Evolutionary conservation across 1,140 invertebrate genomes (phyloP).

Genomic region (Brachionus rubens): DNA sequence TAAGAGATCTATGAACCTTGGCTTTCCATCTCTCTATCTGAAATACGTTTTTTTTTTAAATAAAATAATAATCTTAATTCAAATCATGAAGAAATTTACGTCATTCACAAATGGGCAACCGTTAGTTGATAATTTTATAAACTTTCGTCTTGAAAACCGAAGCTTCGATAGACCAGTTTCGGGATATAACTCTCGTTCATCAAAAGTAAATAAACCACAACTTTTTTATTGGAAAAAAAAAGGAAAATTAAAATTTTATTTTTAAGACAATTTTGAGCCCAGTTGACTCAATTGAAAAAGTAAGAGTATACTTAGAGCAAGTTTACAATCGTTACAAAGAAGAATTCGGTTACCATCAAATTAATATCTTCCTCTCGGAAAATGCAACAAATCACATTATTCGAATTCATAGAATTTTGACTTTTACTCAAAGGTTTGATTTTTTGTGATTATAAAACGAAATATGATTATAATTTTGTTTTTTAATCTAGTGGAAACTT

Average conservation of each 20-base stretch:
- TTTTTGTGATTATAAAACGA: neutral
- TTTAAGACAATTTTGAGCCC: slow-evolving; percentile 48
- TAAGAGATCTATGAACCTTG: too few species aligned
- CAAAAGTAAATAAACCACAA: neutral
- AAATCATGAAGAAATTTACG: neutral
- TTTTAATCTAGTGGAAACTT: slow-evolving; percentile 55
- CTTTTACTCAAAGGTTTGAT: slow-evolving; percentile 58
- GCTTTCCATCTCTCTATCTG: too few species aligned
- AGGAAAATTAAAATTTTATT: neutral
- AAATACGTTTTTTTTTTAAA: too few species aligned
- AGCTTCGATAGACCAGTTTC: slow-evolving; percentile 29
- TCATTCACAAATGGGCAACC: neutral
- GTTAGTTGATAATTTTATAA: slow-evolving; percentile 2
- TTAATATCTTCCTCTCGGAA: slow-evolving; percentile 58
- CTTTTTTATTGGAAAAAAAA: neutral
- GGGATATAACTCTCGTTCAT: neutral
- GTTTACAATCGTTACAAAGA: slow-evolving; percentile 55
- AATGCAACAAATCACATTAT: slow-evolving; percentile 56
- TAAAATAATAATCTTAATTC: neutral
- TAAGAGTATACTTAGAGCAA: slow-evolving; percentile 54
- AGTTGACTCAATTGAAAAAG: slow-evolving; percentile 53
- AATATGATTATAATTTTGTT: neutral
- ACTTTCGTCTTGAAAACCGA: slow-evolving; percentile 21
- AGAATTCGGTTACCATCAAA: slow-evolving; percentile 56
- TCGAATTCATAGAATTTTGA: slow-evolving; percentile 57